A percentile compares a stretch with the other conserved stretches of the same genome.
Conservation (phyloP, 2,797 vertebrate species). For the Columba guinea region DNA sequence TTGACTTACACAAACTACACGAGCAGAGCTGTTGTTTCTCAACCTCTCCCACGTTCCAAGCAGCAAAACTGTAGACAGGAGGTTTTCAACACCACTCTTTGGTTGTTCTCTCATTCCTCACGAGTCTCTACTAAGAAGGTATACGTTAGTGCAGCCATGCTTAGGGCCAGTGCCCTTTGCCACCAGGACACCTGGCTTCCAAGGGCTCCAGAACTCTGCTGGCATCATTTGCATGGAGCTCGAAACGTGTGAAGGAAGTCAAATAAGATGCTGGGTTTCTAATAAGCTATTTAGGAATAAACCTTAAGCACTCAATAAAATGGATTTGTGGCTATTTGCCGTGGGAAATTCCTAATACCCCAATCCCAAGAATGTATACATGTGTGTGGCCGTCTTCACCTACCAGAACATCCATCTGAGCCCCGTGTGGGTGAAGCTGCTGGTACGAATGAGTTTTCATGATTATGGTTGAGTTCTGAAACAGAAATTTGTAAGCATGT, state of each 20-base stretch:
- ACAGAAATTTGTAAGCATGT: not conserved
- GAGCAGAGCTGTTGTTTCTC: conserved; percentile 12
- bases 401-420: not conserved
- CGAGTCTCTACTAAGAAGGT: not conserved
- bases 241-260: not conserved
- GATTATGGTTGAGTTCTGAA: not conserved
- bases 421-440: not conserved
- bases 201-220: not conserved
- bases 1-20: not conserved
- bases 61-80: not conserved
- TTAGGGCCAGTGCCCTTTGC: not conserved
- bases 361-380: rapidly evolving
- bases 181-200: not conserved
- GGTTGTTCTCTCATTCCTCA: not conserved
- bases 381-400: not conserved
- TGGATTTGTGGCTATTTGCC: not conserved
- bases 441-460: not conserved
- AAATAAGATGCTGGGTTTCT: not conserved
- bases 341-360: not conserved
- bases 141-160: not conserved
- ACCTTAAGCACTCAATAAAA: not conserved
- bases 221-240: not conserved
- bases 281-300: not conserved
- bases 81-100: not conserved
- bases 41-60: not conserved